These are phyloP conservation scores for Bradypodion ventrale DNA, from an alignment of 2,797 vertebrate species.

Conservation along the genomic window DNA sequence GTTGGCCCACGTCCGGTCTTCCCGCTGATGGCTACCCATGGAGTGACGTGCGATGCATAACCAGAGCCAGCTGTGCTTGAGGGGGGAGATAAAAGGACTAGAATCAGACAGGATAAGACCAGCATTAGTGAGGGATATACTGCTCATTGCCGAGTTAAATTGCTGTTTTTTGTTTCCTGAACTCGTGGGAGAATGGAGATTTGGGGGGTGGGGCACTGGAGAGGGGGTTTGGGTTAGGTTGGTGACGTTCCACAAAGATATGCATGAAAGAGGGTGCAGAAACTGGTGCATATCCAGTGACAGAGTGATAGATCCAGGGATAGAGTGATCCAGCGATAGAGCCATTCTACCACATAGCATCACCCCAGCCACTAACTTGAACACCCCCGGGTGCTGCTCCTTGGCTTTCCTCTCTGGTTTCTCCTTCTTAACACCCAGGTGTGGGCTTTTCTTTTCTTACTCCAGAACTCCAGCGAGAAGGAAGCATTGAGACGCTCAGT, in stretches of 20 bases:
- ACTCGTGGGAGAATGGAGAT: slow-evolving; percentile 70
- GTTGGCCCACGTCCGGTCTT: slow-evolving; percentile 38
- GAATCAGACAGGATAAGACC: slow-evolving; percentile 82
- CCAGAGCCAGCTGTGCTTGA: slow-evolving; percentile 83
- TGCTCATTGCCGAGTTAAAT: slow-evolving; percentile 77
- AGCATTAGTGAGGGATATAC: slow-evolving; percentile 79
- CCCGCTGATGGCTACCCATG: slow-evolving; percentile 42
- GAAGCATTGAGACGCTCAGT: slow-evolving; percentile 98
- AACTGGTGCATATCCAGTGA: too few relatives aligned
- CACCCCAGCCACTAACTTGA: rapidly evolving
- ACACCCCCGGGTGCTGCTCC: rapidly evolving
- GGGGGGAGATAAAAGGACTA: slow-evolving; percentile 82
- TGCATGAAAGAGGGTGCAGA: slow-evolving; percentile 19
- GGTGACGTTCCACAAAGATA: slow-evolving; percentile 54
- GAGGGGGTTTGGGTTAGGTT: background rate
- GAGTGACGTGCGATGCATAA: slow-evolving; percentile 77
- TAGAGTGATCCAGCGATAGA: too few relatives aligned
- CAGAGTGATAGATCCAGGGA: too few relatives aligned
- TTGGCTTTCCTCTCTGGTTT: background rate
- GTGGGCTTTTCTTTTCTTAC: slow-evolving; percentile 35
- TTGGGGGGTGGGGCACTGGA: too few relatives aligned
- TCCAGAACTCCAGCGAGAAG: slow-evolving; percentile 97
- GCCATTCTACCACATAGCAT: background rate
- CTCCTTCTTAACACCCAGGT: slow-evolving; percentile 40
- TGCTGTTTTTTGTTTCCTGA: slow-evolving; percentile 69